Evolutionary conservation across 2,797 vertebrate species (phyloP).

Genomic region (Buphagus erythrorhynchus): DNA sequence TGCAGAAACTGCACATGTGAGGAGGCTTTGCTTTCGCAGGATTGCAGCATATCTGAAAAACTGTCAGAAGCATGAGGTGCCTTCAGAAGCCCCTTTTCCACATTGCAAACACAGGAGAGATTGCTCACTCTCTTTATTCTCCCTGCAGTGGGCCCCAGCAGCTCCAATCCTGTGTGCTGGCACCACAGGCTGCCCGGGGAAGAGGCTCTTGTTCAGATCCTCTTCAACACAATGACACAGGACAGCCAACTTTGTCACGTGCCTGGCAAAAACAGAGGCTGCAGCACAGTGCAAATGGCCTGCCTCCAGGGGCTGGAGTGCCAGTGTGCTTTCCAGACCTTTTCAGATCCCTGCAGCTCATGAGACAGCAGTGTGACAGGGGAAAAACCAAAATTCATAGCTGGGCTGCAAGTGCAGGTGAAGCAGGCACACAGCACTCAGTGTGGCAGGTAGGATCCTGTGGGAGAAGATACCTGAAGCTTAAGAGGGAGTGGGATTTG

Average conservation of each 20-base stretch:
- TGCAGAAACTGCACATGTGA: rapidly evolving
- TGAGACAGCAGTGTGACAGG: rapidly evolving
- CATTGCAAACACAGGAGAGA: rapidly evolving
- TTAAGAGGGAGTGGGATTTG: not conserved
- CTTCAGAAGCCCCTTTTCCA: not conserved
- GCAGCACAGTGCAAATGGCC: not conserved
- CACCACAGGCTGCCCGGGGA: rapidly evolving
- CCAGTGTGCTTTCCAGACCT: not conserved
- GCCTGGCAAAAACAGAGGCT: not conserved
- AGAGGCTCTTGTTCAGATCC: not conserved
- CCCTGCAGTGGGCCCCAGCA: not conserved
- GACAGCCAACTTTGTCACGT: not conserved
- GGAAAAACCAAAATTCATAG: not conserved
- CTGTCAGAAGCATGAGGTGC: rapidly evolving
- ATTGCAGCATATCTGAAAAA: not conserved
- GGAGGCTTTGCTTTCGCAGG: not conserved
- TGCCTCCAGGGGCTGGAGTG: not conserved
- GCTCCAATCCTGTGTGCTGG: rapidly evolving
- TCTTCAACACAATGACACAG: not conserved
- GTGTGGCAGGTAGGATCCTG: not conserved
- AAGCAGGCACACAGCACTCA: not conserved
- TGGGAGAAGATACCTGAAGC: not conserved
- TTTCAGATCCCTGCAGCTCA: not conserved
- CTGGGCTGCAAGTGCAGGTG: not conserved
- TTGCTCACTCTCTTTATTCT: not conserved